Base-by-base conservation (phyloP, 2,113 vertebrate species). In the Zeus faber region DNA sequence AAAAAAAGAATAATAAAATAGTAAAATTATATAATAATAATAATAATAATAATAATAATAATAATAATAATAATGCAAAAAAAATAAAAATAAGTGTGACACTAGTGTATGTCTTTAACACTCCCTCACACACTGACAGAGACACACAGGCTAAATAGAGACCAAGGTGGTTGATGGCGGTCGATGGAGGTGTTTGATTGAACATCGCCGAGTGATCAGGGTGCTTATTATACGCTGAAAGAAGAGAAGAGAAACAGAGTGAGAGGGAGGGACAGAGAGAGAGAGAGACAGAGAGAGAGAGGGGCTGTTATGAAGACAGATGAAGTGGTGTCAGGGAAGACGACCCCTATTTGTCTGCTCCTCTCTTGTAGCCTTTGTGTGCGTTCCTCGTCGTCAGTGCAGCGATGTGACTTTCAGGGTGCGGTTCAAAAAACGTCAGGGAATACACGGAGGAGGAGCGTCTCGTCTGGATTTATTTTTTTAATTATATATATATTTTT, bases 391-490 rank as follows among this genome's bases (percentile, higher is more conserved):
- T 41, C 39, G 18, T 6, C 11, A 5, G 33, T 14, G 33, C 33
- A 37, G 6, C 13, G 33, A n/a, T n/a, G n/a, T 11, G 11, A 5
- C 33, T 37, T 37, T n/a, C 13, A 14, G 13, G 33, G 11, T 14
- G 33, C 9, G 33, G 33, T 37, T n/a, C 9, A 37, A 37, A 37
- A 11, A 37, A 14, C 39, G 56, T 61, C 33, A n/a, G n/a, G n/a
- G n/a, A n/a, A n/a, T 8, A 25, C 23, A 21, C n/a, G 43, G 24
- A 46, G 37, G 23, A 8, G 2, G 5, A 62, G 39, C 43, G 54
- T 8, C 17, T 43, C 45, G 31, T 25, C 48, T n/a, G 27, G 40
- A 20, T 47, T 58, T 49, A 41, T 46, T 59, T 14, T n/a, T 37
- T n/a, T n/a, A n/a, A n/a, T n/a, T n/a, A n/a, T n/a, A n/a, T n/a